A percentile compares a stretch with the other conserved stretches of the same genome.
These are phyloP conservation scores for Nothobranchius furzeri DNA, from an alignment of 2,113 vertebrate genomes.

Conservation along the genomic window DNA sequence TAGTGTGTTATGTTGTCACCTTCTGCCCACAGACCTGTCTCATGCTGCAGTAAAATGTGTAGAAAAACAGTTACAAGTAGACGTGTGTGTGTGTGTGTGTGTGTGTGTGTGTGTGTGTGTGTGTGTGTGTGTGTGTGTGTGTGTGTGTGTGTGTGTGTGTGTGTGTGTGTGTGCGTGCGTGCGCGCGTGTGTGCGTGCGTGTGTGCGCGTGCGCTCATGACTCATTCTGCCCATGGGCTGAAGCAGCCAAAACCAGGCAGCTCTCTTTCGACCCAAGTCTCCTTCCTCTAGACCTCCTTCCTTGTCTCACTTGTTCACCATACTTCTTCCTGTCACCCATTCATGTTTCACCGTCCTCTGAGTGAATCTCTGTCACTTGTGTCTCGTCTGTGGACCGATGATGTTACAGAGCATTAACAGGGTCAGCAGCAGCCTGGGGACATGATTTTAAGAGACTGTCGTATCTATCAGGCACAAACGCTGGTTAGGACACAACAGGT, in stretches of 20 bases:
- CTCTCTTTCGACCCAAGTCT: slow-evolving; percentile 30
- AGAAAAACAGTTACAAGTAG: slow-evolving; percentile 44
- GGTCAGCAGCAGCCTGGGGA: neutral
- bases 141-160: slow-evolving; percentile 40
- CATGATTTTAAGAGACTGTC: slow-evolving; percentile 7
- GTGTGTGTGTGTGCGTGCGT: slow-evolving; percentile 27
- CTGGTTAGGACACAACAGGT: slow-evolving; percentile 66
- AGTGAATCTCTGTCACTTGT: slow-evolving; percentile 9
- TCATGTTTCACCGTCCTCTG: slow-evolving; percentile 12
- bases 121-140: slow-evolving; percentile 40
- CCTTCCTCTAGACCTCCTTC: slow-evolving; percentile 6
- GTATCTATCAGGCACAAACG: slow-evolving; percentile 26
- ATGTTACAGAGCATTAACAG: neutral
- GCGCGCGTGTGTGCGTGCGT: slow-evolving; percentile 34
- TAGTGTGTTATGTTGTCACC: neutral
- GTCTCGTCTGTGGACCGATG: slow-evolving; percentile 1
- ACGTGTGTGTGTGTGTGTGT: slow-evolving; percentile 36
- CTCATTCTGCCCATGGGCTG: slow-evolving; percentile 55
- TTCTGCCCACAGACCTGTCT: slow-evolving; percentile 1
- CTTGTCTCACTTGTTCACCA: slow-evolving; percentile 25
- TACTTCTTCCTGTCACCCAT: slow-evolving; percentile 28
- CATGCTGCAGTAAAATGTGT: slow-evolving; percentile 12
- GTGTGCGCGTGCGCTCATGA: slow-evolving; percentile 42
- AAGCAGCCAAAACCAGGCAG: slow-evolving; percentile 37
- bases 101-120: slow-evolving; percentile 25